Base-by-base conservation (phyloP, 2,888 invertebrate species). In the Rhingia rostrata region DNA sequence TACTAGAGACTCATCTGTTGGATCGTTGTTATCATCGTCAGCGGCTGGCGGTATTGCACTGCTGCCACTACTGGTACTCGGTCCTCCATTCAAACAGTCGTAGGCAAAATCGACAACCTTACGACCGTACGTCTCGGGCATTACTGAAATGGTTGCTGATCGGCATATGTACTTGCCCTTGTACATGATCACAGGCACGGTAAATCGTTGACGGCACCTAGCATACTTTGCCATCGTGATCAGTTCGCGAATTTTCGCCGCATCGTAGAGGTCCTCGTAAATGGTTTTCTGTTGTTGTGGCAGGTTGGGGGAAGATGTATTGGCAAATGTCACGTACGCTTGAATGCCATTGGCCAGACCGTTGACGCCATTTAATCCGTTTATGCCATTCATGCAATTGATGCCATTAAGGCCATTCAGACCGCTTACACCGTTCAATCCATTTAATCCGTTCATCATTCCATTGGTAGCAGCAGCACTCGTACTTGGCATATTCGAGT, bases 151-250 rank as follows among this genome's bases (percentile, higher is more conserved):
- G 0, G 96, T 96, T 1, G 95, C 94, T 12, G 95, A 95, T 60
- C 96, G 94, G 89, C 95, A 95, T 58, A 95, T 93, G 87, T 94
- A 93, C 89, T 95, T 95, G 83, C 95, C 95, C 86, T 94, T 94
- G 90, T 93, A 95, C 80, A 96, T 92, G 87, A 96, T 96, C 10
- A 96, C 95, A 56, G 96, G 96, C 60, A 95, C 92, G 30, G 95
- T 95, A 91, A 96, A 96, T 88, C 96, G 92, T 67, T 95, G 94
- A 63, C 96, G 93, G 90, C 96, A 96, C 87, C 96, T 91, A 2
- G 96, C 96, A 89, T 94, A 93, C 88, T 95, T 93, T 32, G 95
- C 95, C 89, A 93, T 94, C 41, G 92, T 92, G 70, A 95, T 94
- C 77, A 94, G 90, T 79, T 95, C 95, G 86, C 93, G 93, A 51